Percentiles rank a stretch among this genome's conserved stretches.
These are phyloP conservation scores for Dascyllus trimaculatus DNA, from an alignment of 2,113 vertebrate species.

Conservation along the genomic window DNA sequence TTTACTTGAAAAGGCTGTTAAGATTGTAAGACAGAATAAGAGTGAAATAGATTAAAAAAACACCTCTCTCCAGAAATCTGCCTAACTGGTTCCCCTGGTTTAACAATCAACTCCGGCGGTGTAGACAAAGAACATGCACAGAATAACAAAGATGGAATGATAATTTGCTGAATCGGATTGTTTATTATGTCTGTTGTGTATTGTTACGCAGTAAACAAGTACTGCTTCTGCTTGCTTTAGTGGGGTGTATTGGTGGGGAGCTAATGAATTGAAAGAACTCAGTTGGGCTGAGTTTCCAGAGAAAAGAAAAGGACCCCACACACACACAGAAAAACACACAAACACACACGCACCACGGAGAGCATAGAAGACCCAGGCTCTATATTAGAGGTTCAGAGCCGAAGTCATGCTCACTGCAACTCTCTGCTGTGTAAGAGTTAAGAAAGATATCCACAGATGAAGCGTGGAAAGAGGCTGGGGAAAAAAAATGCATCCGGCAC, in stretches of 20 bases:
- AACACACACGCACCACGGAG: constrained; percentile 26
- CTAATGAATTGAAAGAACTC: constrained; percentile 64
- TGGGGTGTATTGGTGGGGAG: constrained; percentile 28
- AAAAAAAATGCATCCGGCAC: constrained; percentile 52
- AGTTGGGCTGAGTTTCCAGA: constrained; percentile 38
- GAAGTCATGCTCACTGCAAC: constrained; percentile 72
- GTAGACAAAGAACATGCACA: neutral
- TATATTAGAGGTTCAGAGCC: constrained; percentile 71
- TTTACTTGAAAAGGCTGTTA: no score
- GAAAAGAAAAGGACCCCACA: constrained; percentile 29
- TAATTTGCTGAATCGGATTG: constrained; percentile 36
- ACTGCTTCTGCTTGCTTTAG: constrained; percentile 18
- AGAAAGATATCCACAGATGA: constrained; percentile 38
- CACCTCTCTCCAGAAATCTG: neutral
- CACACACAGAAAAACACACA: constrained; percentile 27
- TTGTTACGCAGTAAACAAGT: constrained; percentile 49
- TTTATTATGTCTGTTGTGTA: constrained; percentile 41
- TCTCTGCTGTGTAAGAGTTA: constrained; percentile 46
- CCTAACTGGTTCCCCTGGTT: neutral
- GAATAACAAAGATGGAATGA: neutral
- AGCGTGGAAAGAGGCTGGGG: constrained; percentile 11
- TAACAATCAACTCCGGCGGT: neutral
- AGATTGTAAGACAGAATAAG: no score
- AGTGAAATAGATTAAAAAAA: neutral
- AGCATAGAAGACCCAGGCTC: constrained; percentile 45